Percentiles rank a stretch among this genome's conserved stretches.
Conservation (phyloP, 2,113 vertebrate species). For the Acanthisitta chloris region DNA sequence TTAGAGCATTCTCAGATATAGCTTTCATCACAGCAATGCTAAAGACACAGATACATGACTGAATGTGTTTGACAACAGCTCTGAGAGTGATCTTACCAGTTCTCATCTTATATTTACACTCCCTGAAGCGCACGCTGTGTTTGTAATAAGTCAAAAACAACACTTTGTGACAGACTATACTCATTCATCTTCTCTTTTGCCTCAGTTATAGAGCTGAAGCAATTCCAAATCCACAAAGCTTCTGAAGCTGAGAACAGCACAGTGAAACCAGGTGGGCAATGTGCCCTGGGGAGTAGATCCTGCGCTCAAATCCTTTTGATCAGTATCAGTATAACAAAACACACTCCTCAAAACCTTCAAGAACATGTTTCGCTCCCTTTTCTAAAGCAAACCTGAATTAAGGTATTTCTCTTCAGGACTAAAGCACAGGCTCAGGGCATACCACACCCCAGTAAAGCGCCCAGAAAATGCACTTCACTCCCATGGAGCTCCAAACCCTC, state of each 20-base stretch:
- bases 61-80: background rate
- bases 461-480: background rate
- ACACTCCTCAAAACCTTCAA: background rate
- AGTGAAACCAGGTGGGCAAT: background rate
- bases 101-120: background rate
- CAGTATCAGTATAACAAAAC: background rate
- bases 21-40: background rate
- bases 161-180: background rate
- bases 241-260: background rate
- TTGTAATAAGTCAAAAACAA: background rate
- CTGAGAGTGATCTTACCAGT: background rate
- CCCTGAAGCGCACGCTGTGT: background rate
- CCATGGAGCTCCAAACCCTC: rapidly evolving
- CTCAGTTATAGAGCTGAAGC: background rate
- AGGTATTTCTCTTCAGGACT: background rate
- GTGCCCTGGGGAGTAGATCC: background rate
- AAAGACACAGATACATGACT: background rate
- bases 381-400: background rate
- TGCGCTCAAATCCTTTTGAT: background rate
- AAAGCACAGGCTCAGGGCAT: background rate
- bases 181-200: background rate
- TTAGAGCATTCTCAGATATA: background rate
- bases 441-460: background rate
- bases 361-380: background rate
- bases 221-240: background rate